Percentiles rank a stretch among this genome's conserved stretches.
Conservation (phyloP, 2,797 vertebrate species). For the Yasuhikotakia modesta region DNA sequence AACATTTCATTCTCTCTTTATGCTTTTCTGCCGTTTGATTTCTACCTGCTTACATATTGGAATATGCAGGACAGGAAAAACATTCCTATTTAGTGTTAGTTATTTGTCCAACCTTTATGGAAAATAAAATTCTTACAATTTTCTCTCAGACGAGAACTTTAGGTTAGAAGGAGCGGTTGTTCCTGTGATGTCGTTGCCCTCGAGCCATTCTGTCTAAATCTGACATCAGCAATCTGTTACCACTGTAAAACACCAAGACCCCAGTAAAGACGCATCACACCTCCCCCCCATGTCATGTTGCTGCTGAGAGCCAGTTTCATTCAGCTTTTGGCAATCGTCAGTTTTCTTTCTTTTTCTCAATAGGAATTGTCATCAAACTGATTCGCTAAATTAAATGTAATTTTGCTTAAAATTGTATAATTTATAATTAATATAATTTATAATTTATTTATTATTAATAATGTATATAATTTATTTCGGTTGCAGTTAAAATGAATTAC, state of each 20-base stretch:
- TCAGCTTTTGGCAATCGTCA: conserved; percentile 75
- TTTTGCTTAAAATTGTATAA: background rate
- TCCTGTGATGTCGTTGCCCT: conserved; percentile 6
- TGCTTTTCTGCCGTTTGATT: background rate
- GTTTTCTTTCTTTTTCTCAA: conserved; percentile 71
- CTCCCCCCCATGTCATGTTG: conserved; percentile 72
- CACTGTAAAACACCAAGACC: conserved; percentile 66
- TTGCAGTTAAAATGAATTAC: no score
- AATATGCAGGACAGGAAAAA: conserved; percentile 4
- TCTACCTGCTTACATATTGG: conserved; percentile 1
- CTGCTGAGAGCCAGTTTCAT: conserved; percentile 74
- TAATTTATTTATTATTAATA: no score
- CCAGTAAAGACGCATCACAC: conserved; percentile 70
- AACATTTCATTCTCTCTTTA: conserved; percentile 18
- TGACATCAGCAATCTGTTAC: conserved; percentile 70
- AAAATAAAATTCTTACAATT: background rate
- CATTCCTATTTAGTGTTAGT: background rate
- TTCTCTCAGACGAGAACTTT: conserved; percentile 11
- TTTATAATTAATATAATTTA: no score
- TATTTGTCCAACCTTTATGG: background rate
- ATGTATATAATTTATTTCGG: no score
- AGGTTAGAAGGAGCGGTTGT: background rate
- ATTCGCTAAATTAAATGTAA: background rate
- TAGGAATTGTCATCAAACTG: background rate
- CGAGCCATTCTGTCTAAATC: conserved; percentile 37